Conservation (phyloP, 2,797 vertebrate species). For the Liparis tanakae region DNA sequence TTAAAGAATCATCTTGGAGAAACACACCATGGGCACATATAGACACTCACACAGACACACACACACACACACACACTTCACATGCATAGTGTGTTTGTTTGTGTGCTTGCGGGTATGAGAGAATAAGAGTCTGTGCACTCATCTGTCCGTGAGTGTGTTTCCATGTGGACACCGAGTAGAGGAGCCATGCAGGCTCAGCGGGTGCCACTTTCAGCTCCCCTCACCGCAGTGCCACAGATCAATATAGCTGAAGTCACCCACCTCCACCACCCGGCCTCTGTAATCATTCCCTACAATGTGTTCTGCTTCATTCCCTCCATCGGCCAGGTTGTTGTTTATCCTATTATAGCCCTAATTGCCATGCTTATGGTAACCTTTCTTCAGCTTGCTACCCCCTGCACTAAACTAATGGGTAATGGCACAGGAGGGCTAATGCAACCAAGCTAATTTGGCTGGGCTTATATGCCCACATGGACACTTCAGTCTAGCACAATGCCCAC, state of each 20-base stretch:
- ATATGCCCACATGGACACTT: conserved; percentile 70
- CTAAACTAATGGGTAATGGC: conserved; percentile 76
- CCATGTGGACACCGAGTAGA: conserved; percentile 39
- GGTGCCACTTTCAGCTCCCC: conserved; percentile 67
- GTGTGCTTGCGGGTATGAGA: conserved; percentile 8
- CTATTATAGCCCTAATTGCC: conserved; percentile 82
- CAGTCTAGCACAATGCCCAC: conserved; percentile 61
- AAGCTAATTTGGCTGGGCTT: conserved; percentile 71
- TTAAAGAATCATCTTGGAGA: conserved; percentile 71
- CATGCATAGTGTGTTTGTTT: not conserved
- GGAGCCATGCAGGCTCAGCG: conserved; percentile 49
- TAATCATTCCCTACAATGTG: conserved; percentile 71
- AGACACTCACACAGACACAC: not conserved
- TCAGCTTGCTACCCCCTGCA: conserved; percentile 65
- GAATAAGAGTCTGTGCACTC: conserved; percentile 17
- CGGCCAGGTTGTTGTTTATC: conserved; percentile 80
- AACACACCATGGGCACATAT: conserved; percentile 40
- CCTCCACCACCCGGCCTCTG: conserved; percentile 60
- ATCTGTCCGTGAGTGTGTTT: conserved; percentile 45
- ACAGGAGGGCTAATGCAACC: conserved; percentile 69
- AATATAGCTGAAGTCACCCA: conserved; percentile 71
- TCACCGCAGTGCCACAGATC: conserved; percentile 62
- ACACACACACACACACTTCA: conserved; percentile 11
- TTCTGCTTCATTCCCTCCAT: conserved; percentile 73
- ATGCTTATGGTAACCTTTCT: conserved; percentile 80